Base-by-base conservation (phyloP, 2,113 vertebrate genomes). In the Columbina picui region DNA sequence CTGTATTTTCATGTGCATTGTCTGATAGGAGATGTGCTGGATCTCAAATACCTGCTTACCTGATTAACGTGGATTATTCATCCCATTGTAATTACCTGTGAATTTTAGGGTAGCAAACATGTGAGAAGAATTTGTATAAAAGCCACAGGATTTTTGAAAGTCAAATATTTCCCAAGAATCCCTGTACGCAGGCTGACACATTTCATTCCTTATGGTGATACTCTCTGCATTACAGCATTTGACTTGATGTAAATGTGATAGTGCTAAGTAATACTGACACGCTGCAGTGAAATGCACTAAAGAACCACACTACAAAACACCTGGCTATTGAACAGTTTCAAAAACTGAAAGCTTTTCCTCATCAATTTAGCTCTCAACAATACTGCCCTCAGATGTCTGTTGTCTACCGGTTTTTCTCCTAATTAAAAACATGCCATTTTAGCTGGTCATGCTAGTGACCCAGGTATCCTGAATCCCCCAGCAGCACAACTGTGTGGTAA, bases 41-140 rank as follows among this genome's bases (percentile, higher is more conserved):
- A 96, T 97, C 95, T 97, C 73, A 96, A 94, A 97, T 97, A 92
- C 94, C 88, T 94, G 96, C 91, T 95, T 97, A 94, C 95, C 95
- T 98, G 96, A 97, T 97, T 96, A 97, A 96, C 96, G 96, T 89
- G 96, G 94, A 96, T 96, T 95, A 98, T 93, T 97, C 97, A 92
- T 93, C 68, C 92, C 75, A 88, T 92, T 93, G 95, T 97, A 97
- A 98, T 98, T 97, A 96, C 93, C 94, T 97, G 92, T 93, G 97
- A 98, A 97, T 97, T 97, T 97, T 96, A 96, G 93, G 96, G 95
- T 96, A 96, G 97, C 84, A 96, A 96, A 97, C 90, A 97, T 96
- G 96, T 96, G 96, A 97, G 68, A 84, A 96, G 92, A 97, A 96
- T 97, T 97, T 94, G 80, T 97, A 92, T 94, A 91, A 96, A 96